phyloP scores from a whole-genome alignment of 2,888 invertebrate genomes.

The Amphipoea lucens region DNA sequence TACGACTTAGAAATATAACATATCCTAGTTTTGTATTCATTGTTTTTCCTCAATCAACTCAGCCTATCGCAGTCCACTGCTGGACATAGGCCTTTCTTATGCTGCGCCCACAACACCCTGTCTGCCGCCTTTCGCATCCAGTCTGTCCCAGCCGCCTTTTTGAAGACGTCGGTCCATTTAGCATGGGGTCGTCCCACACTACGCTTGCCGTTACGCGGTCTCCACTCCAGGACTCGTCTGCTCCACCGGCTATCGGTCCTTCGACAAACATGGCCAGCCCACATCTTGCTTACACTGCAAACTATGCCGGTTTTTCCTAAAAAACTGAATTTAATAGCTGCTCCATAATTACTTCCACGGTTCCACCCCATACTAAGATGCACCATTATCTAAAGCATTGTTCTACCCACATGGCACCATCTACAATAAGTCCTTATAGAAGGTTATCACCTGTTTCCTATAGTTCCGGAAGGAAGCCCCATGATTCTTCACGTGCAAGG shows the following conservation, averaged over 20 bases:
- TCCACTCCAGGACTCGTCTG: not conserved
- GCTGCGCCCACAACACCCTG: not conserved
- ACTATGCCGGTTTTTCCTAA: not conserved
- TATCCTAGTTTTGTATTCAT: not conserved
- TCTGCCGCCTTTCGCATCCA: not conserved
- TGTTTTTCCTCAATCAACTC: not conserved
- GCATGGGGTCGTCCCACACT: not conserved
- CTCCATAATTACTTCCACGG: constrained; percentile 11
- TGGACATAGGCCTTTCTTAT: not conserved
- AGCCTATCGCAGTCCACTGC: not conserved
- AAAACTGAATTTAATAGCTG: not conserved
- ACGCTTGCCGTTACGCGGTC: not conserved
- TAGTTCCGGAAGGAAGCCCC: constrained; percentile 55
- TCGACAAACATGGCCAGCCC: too few relatives aligned
- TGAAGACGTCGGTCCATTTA: not conserved
- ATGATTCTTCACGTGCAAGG: constrained; percentile 34
- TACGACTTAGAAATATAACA: not conserved
- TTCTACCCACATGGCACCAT: constrained; percentile 10
- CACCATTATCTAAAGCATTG: constrained; percentile 18
- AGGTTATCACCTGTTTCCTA: constrained; percentile 47
- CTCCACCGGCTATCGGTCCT: not conserved
- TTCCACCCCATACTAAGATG: constrained; percentile 1
- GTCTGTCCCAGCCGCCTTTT: not conserved
- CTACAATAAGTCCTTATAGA: constrained; percentile 28
- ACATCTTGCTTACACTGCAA: not conserved